Conservation (phyloP, 64 coral and sea anemone species). For the Orbicella faveolata region DNA sequence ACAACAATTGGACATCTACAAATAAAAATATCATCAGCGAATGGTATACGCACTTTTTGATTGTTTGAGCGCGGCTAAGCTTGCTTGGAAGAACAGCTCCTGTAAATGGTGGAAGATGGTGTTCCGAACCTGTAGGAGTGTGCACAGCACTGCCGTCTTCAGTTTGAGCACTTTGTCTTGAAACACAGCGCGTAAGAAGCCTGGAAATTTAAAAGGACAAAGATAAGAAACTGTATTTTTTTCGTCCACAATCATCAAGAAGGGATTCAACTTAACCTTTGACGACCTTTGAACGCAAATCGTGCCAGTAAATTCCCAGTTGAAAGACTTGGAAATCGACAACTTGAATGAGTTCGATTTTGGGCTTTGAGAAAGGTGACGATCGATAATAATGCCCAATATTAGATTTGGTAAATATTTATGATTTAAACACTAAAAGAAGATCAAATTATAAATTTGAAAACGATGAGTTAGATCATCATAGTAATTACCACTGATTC, state of each 20-base stretch:
- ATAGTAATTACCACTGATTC: slow-evolving; percentile 35
- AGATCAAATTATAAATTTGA: background rate
- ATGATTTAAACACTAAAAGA: background rate
- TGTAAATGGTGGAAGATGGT: background rate
- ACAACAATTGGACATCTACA: background rate
- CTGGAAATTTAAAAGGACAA: slow-evolving; percentile 6
- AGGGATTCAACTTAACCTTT: background rate
- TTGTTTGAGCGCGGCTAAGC: slow-evolving; percentile 23
- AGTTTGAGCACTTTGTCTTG: slow-evolving; percentile 1
- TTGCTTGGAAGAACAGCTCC: slow-evolving; percentile 6
- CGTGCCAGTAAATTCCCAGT: background rate
- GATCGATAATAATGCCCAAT: background rate
- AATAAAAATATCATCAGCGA: slow-evolving; percentile 10
- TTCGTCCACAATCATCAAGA: background rate
- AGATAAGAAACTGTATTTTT: background rate
- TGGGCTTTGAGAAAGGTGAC: background rate
- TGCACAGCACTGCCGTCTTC: slow-evolving; percentile 9
- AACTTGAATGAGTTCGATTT: background rate
- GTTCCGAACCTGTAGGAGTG: slow-evolving; percentile 37
- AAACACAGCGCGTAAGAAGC: slow-evolving; percentile 24
- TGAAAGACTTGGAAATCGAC: background rate
- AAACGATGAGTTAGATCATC: background rate
- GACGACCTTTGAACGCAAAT: background rate
- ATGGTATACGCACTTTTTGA: slow-evolving; percentile 52
- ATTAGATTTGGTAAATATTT: background rate